A percentile compares a stretch with the other conserved stretches of the same genome.
phyloP scores from a whole-genome alignment of 2,888 invertebrate genomes.

The Branchellion lobata region DNA sequence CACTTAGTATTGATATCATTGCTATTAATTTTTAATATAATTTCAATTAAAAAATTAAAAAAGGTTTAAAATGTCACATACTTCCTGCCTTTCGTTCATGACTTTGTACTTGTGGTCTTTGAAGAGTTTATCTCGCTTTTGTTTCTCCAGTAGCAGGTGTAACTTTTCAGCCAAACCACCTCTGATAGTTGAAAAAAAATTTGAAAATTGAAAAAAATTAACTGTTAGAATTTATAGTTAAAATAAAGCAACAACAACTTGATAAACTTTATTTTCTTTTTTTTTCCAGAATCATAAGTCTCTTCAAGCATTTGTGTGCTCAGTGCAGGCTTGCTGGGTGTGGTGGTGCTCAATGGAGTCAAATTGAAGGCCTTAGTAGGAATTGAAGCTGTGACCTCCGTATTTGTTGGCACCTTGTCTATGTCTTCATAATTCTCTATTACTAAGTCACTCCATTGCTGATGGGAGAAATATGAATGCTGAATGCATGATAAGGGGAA shows the following conservation, averaged over 20 bases:
- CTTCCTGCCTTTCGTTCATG: too few species aligned
- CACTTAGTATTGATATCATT: too few species aligned
- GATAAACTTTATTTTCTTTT: constrained; percentile 32
- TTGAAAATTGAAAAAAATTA: too few species aligned
- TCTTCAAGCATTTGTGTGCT: neutral
- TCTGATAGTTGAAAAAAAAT: constrained; percentile 29
- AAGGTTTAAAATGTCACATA: too few species aligned
- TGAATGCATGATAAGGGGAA: too few species aligned
- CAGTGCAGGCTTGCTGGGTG: neutral
- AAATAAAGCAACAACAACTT: constrained; percentile 10
- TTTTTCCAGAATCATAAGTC: constrained; percentile 28
- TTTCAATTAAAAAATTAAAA: too few species aligned
- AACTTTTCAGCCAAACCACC: constrained; percentile 30
- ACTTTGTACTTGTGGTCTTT: constrained; percentile 26
- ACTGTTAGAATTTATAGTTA: too few species aligned
- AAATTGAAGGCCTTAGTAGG: neutral
- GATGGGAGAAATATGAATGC: too few species aligned
- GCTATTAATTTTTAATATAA: too few species aligned
- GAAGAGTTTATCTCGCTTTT: constrained; percentile 38
- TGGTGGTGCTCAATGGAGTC: neutral
- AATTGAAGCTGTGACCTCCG: neutral
- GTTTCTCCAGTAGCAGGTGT: constrained; percentile 7
- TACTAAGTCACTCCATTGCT: neutral
- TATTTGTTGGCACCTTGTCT: neutral
- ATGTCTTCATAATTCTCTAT: constrained; percentile 3